Evolutionary conservation across 2,888 invertebrate species (phyloP), one percentile per base, ranked within the genome.

Genomic region (Protonemura montana): DNA sequence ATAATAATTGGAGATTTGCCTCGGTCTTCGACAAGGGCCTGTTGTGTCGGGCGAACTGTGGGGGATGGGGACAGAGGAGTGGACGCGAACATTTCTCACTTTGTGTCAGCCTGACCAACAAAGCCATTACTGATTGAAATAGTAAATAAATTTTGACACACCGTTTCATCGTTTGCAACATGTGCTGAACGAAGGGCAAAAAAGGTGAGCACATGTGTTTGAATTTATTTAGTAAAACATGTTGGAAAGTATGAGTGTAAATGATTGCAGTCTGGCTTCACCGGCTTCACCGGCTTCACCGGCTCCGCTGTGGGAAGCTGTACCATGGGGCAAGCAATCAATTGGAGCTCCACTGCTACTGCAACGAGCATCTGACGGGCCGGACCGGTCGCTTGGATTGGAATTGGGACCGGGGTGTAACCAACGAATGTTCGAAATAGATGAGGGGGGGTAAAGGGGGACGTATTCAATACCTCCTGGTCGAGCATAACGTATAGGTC

Each of bases 171-270:
- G 59, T 59, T 59, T 59, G 6, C 21, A 59, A 13, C 59, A 59
- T 21, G 21, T 59, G 59, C 59, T 13, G 59, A 59, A 13, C 59
- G 59, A 59, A 13, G 21, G 2, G 59, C 35, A 59, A 59, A 59
- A n/a, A 59, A 59, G 59, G 59, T 59, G 59, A 59, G 59, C 59
- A 35, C 35, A 59, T 59, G 59, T 59, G 59, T 59, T 59, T 59
- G 59, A 59, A 59, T 59, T 59, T 59, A 59, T 59, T 59, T 59
- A 2, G 21, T 41, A 83, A 30, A 83, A 30, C 82, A 83, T 82
- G 30, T 83, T 83, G 82, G 16, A 83, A 83, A 83, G 41, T 30
- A 41, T 26, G 82, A 21, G 82, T 83, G 82, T 83, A 83, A 83
- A 83, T 83, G 26, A 83, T 41, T 21, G 27, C 35, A 35, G 26